Evolutionary conservation across 2,888 invertebrate genomes (phyloP).

Genomic region (Venustoraphidia nigricollis): DNA sequence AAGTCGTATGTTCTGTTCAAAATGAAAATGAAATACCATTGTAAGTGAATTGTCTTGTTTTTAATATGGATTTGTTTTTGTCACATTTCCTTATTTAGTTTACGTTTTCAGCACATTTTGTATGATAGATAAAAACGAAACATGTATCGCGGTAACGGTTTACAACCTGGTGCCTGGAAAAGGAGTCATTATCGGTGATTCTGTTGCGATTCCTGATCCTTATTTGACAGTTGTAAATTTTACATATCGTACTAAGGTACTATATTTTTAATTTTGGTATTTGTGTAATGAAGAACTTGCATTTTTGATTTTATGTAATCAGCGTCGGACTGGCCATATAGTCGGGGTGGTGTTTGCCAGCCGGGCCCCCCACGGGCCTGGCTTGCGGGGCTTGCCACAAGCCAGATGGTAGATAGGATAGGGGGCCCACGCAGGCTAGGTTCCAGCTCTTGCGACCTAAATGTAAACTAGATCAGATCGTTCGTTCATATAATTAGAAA

Average conservation of each 20-base stretch:
- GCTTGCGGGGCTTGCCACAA: too few relatives aligned
- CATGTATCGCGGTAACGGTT: conserved; percentile 59
- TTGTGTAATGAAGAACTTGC: neutral
- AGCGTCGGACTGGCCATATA: too few relatives aligned
- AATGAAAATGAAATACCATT: conserved; percentile 63
- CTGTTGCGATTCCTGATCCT: conserved; percentile 69
- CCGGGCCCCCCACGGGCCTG: too few relatives aligned
- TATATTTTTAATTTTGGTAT: neutral
- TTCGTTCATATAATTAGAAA: too few relatives aligned
- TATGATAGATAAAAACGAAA: conserved; percentile 54
- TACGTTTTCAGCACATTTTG: conserved; percentile 56
- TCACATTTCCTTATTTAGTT: conserved; percentile 1
- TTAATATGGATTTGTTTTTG: neutral
- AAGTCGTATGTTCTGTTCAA: conserved; percentile 66
- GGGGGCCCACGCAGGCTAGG: too few relatives aligned
- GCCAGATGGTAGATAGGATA: too few relatives aligned
- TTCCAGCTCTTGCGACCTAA: too few relatives aligned
- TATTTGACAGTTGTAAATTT: conserved; percentile 41
- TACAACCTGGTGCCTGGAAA: conserved; percentile 72
- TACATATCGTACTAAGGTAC: conserved; percentile 36
- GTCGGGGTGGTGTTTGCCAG: too few relatives aligned
- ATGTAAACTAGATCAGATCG: too few relatives aligned
- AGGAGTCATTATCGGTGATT: conserved; percentile 73
- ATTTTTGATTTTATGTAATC: too few relatives aligned
- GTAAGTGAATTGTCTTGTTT: conserved; percentile 34